phyloP scores from a whole-genome alignment of 2,888 invertebrate genomes.

The Arctia plantaginis region DNA sequence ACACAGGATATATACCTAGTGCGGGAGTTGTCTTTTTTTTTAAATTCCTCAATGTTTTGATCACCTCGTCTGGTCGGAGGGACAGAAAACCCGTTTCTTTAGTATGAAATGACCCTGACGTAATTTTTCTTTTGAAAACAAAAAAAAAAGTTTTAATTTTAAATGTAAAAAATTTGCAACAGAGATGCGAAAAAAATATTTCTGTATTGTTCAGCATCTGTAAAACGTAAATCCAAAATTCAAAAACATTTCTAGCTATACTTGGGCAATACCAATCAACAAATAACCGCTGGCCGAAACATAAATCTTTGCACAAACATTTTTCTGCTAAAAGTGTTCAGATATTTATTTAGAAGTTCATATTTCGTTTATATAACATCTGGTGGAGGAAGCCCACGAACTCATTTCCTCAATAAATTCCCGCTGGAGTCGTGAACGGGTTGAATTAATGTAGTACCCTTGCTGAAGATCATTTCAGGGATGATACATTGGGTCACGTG shows the following conservation, averaged over 20 bases:
- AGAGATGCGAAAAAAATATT: background rate
- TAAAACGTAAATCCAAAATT: constrained; percentile 15
- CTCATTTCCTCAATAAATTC: constrained; percentile 59
- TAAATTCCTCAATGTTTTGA: too few relatives aligned
- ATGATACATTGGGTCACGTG: constrained; percentile 42
- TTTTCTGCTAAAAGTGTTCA: constrained; percentile 35
- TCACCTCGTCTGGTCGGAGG: too few relatives aligned
- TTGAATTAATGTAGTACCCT: constrained; percentile 53
- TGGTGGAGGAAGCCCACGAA: constrained; percentile 41
- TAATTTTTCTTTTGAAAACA: background rate
- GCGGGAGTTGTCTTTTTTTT: too few relatives aligned
- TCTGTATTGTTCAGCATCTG: background rate
- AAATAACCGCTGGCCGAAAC: constrained; percentile 19
- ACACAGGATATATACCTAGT: too few relatives aligned
- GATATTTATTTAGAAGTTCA: constrained; percentile 53
- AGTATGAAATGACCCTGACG: too few relatives aligned
- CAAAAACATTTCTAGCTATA: constrained; percentile 25
- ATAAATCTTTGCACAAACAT: constrained; percentile 43
- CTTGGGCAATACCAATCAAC: constrained; percentile 40
- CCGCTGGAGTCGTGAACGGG: constrained; percentile 50
- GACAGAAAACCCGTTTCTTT: too few relatives aligned
- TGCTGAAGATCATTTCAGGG: constrained; percentile 44
- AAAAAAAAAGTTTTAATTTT: background rate
- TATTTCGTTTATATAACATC: constrained; percentile 50
- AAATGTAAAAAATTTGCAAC: background rate